phyloP scores from a whole-genome alignment of 1,140 invertebrate species.

The Rhyzopertha dominica region DNA sequence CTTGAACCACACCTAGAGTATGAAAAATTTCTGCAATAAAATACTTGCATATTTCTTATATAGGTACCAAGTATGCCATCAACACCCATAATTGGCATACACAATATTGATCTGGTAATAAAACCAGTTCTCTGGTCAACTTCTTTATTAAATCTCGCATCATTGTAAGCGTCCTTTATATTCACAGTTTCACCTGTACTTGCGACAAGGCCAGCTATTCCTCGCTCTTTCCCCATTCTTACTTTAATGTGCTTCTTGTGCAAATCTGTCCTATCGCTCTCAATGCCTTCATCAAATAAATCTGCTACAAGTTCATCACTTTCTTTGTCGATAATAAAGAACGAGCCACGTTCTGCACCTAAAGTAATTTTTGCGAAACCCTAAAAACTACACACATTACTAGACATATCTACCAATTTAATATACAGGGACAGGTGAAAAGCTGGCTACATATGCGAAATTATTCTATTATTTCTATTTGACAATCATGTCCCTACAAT shows the following conservation, averaged over 20 bases:
- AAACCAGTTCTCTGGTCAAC: conserved; percentile 48
- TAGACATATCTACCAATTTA: not conserved
- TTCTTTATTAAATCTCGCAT: conserved; percentile 49
- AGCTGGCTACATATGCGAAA: too few species aligned
- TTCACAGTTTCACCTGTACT: conserved; percentile 47
- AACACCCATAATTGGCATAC: conserved; percentile 50
- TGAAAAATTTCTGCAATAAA: not conserved
- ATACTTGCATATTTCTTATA: not conserved
- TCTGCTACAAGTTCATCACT: conserved; percentile 48
- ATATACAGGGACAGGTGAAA: not conserved
- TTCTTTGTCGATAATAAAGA: conserved; percentile 50
- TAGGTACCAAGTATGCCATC: conserved; percentile 48
- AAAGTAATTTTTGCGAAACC: conserved; percentile 52
- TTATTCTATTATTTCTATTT: too few species aligned
- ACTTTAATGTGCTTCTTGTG: conserved; percentile 49
- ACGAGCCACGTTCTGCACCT: conserved; percentile 49
- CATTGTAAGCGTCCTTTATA: conserved; percentile 49
- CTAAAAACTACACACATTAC: conserved; percentile 33
- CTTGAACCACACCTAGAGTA: conserved; percentile 49
- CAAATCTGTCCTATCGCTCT: conserved; percentile 31
- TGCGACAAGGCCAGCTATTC: conserved; percentile 48
- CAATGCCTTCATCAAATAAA: conserved; percentile 53
- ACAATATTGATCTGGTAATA: conserved; percentile 50
- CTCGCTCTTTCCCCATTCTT: conserved; percentile 46
- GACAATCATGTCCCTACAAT: too few species aligned